These are phyloP conservation scores for Equus quagga DNA, from an alignment of 2,113 vertebrate species.

Conservation along the genomic window DNA sequence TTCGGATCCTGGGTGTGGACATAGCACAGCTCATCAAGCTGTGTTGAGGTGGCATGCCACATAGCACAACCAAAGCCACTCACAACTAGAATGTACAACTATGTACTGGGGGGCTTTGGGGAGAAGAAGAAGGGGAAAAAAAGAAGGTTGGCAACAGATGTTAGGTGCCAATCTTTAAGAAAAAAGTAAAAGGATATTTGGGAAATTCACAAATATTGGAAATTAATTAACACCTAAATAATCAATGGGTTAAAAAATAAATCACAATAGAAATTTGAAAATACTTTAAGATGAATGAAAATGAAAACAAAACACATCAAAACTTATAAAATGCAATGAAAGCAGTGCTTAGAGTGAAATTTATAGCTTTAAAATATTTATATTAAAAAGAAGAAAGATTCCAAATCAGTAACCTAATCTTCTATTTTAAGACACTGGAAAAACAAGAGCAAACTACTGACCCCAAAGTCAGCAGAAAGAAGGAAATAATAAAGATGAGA, in stretches of 20 bases:
- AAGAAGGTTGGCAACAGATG: too few relatives aligned
- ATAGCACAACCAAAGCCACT: too few relatives aligned
- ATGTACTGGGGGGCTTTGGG: too few relatives aligned
- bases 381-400: not conserved
- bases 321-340: not conserved
- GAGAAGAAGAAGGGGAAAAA: too few relatives aligned
- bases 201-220: not conserved
- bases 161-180: too few relatives aligned
- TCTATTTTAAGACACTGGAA: not conserved
- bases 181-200: not conserved
- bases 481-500: not conserved
- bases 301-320: not conserved
- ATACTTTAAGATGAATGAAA: not conserved
- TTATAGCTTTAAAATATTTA: not conserved
- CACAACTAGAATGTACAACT: too few relatives aligned
- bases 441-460: not conserved
- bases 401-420: not conserved
- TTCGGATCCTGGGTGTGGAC: too few relatives aligned
- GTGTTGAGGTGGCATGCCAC: too few relatives aligned
- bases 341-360: not conserved
- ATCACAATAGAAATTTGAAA: not conserved
- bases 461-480: not conserved
- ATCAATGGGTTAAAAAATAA: not conserved
- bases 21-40: too few relatives aligned
- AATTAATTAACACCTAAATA: not conserved